These are phyloP conservation scores for Bungarus multicinctus DNA, from an alignment of 2,113 vertebrate genomes.

Conservation along the genomic window DNA sequence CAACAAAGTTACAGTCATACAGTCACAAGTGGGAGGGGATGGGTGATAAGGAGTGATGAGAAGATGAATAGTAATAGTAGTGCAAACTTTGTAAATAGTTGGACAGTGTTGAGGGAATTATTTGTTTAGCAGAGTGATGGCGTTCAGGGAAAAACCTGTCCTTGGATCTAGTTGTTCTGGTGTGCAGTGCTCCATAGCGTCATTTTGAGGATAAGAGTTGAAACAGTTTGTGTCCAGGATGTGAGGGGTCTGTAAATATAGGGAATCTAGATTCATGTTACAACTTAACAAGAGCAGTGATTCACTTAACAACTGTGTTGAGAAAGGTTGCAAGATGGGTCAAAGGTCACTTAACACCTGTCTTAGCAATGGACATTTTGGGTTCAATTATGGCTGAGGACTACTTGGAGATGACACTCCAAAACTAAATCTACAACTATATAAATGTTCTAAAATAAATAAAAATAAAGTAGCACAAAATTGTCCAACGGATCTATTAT, in stretches of 20 bases:
- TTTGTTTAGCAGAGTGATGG: too few species aligned
- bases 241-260: background rate
- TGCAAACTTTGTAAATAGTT: too few species aligned
- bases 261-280: background rate
- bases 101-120: too few species aligned
- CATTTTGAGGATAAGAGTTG: too few species aligned
- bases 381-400: background rate
- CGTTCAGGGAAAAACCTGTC: too few species aligned
- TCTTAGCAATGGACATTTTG: background rate
- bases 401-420: background rate
- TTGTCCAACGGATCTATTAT: slow-evolving; percentile 15
- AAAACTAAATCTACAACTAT: background rate
- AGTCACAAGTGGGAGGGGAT: too few species aligned
- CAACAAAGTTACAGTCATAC: too few species aligned
- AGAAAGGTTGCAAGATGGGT: background rate
- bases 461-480: background rate
- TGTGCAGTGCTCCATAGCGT: too few species aligned
- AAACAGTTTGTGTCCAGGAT: too few species aligned
- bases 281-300: background rate
- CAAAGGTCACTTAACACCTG: background rate
- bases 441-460: background rate
- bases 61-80: too few species aligned
- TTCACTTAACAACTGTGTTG: background rate
- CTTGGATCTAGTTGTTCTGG: too few species aligned
- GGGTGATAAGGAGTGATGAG: too few species aligned